Conservation (phyloP, 2,113 vertebrate species). For the Malurus elegans region DNA sequence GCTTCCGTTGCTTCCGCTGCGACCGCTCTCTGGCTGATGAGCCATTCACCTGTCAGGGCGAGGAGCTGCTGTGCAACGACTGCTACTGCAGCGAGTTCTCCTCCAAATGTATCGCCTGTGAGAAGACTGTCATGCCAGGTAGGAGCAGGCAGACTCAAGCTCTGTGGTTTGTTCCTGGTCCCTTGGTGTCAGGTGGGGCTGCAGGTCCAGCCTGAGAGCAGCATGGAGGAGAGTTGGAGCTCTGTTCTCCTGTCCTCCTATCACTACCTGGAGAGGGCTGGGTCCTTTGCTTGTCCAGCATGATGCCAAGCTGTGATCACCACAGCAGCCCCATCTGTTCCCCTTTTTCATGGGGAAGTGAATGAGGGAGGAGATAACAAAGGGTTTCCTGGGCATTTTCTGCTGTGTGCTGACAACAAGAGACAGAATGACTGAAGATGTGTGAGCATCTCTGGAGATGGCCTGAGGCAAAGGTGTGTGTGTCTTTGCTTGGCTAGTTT, state of each 20-base stretch:
- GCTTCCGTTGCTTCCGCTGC: constrained; percentile 96
- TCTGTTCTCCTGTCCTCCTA: neutral
- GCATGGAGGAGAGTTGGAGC: neutral
- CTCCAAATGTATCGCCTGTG: constrained; percentile 92
- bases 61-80: constrained; percentile 91
- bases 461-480: constrained; percentile 29
- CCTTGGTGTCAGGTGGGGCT: fast-evolving
- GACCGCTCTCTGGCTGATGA: constrained; percentile 92
- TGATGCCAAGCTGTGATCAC: fast-evolving
- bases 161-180: neutral
- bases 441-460: neutral
- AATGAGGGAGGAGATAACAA: neutral
- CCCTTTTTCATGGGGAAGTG: neutral
- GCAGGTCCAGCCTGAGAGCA: neutral
- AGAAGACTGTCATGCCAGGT: constrained; percentile 98
- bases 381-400: neutral
- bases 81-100: constrained; percentile 98
- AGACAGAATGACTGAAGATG: neutral
- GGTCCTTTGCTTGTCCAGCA: neutral
- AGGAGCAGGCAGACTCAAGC: neutral
- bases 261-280: neutral
- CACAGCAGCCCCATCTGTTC: neutral
- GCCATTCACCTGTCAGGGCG: constrained; percentile 94
- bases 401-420: neutral
- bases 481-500: constrained; percentile 6